Evolutionary conservation across 2,888 invertebrate genomes (phyloP).

Genomic region (Spialia ferax): DNA sequence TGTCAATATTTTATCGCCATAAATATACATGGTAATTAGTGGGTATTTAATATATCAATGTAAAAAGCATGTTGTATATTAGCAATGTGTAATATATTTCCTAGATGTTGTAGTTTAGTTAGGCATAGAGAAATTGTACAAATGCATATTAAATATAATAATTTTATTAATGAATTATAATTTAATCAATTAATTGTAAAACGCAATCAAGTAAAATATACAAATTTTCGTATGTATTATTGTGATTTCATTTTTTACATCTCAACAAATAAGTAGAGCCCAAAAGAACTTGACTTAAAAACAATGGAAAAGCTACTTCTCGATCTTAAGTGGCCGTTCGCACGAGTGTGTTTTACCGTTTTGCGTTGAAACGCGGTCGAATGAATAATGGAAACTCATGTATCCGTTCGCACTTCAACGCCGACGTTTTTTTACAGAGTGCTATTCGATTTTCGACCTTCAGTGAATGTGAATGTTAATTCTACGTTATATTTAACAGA

Average conservation of each 20-base stretch:
- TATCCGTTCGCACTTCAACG: no score
- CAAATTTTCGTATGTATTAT: slow-evolving; percentile 75
- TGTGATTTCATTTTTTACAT: slow-evolving; percentile 46
- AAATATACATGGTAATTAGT: slow-evolving; percentile 57
- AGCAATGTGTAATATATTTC: slow-evolving; percentile 82
- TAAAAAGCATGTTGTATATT: slow-evolving; percentile 84
- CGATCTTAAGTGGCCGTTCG: no score
- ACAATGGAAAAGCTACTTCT: no score
- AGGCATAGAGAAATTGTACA: slow-evolving; percentile 86
- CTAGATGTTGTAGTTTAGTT: slow-evolving; percentile 80
- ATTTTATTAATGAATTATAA: slow-evolving; percentile 79
- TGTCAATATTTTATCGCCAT: slow-evolving; percentile 67
- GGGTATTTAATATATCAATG: slow-evolving; percentile 69
- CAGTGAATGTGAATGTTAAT: no score
- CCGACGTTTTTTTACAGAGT: no score
- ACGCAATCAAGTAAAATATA: slow-evolving; percentile 85
- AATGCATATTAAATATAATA: slow-evolving; percentile 81
- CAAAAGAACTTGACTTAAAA: no score
- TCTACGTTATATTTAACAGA: no score
- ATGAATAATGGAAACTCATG: no score
- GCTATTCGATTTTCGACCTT: no score
- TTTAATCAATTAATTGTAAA: slow-evolving; percentile 85
- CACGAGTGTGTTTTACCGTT: no score
- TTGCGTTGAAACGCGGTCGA: no score
- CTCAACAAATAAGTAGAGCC: no score